Evolutionary conservation across 2,888 invertebrate genomes (phyloP).

Genomic region (Leptopilina drosophilae): DNA sequence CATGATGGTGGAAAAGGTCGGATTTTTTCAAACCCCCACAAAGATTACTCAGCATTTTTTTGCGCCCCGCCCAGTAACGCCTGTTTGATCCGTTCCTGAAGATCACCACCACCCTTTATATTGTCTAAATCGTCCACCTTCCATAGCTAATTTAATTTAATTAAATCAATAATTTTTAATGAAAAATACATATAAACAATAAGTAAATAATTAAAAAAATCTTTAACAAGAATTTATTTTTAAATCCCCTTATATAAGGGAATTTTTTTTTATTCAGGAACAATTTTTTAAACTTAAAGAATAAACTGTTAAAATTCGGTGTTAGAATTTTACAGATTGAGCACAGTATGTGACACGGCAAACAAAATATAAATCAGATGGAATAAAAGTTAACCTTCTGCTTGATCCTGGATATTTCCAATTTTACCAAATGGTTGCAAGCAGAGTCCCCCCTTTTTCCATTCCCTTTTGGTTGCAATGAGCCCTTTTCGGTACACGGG

Average conservation of each 20-base stretch:
- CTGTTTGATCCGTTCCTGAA: slow-evolving; percentile 55
- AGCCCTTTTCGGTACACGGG: slow-evolving; percentile 59
- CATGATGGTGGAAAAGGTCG: slow-evolving; percentile 55
- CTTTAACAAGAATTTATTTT: too few species aligned
- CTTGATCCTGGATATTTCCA: slow-evolving; percentile 70
- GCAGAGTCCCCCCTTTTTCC: slow-evolving; percentile 62
- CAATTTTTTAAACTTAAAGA: too few species aligned
- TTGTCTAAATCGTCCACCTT: not conserved
- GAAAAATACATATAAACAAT: too few species aligned
- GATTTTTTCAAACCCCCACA: slow-evolving; percentile 59
- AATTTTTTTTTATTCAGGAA: too few species aligned
- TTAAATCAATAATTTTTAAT: not conserved
- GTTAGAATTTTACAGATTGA: slow-evolving; percentile 42
- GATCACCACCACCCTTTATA: slow-evolving; percentile 10
- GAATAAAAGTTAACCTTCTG: slow-evolving; percentile 68
- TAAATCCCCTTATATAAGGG: too few species aligned
- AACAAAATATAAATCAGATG: slow-evolving; percentile 75
- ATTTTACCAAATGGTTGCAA: slow-evolving; percentile 74
- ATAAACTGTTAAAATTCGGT: too few species aligned
- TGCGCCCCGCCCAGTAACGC: slow-evolving; percentile 73
- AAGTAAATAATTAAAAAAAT: too few species aligned
- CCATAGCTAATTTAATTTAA: too few species aligned
- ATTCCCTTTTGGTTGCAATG: slow-evolving; percentile 59
- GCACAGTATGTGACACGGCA: slow-evolving; percentile 62
- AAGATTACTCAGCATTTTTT: slow-evolving; percentile 73